Evolutionary conservation across 1,140 invertebrate species (phyloP), one percentile per base, ranked within the genome.

Genomic region (Meloidogyne chitwoodi): DNA sequence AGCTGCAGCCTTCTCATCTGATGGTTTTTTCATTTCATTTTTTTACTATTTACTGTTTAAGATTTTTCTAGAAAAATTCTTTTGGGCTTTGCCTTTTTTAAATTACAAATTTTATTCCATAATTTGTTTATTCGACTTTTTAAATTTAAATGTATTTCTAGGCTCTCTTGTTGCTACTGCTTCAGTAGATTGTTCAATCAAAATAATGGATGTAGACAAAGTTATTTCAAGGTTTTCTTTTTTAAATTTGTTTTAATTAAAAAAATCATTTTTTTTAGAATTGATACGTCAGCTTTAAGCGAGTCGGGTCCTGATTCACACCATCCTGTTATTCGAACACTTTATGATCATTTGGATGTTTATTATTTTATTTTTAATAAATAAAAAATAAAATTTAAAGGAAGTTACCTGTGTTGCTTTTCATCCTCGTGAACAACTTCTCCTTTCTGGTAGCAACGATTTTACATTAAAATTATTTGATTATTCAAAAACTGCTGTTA

Each of bases 341-440:
- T 99, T n/a, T 99, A 98, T 87, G 96, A 98, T 88, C 96, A 99
- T 87, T 91, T 93, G 65, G 95, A 96, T 65, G 89, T 90, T 82
- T 76, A 84, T 76, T 69, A 68, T 48, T 19, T 78, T 24, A 27
- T 31, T 61, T 79, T 38, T 19, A 8, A 38, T 38, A 8, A 10
- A 6, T 38, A 8, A 8, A n/a, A 38, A 38, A 38, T 38, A 38
- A 38, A 38, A 38, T 38, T 84, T 22, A 80, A 90, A 73, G 89
- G 96, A 99, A 90, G 95, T 99, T 0, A 96, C 94, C 0, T 93
- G 93, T 82, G 88, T 99, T 24, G 94, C 96, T 83, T 99, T 99
- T 89, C 96, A 99, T 89, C 96, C 96, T 0, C 88, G 81, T 64
- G 88, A 89, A 75, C 93, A 94, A 77, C 92, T 98, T 82, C 90